A percentile compares a stretch with the other conserved stretches of the same genome.
These are phyloP conservation scores for Drosophila prolongata DNA, from an alignment of 2,888 invertebrate species.

Conservation along the genomic window DNA sequence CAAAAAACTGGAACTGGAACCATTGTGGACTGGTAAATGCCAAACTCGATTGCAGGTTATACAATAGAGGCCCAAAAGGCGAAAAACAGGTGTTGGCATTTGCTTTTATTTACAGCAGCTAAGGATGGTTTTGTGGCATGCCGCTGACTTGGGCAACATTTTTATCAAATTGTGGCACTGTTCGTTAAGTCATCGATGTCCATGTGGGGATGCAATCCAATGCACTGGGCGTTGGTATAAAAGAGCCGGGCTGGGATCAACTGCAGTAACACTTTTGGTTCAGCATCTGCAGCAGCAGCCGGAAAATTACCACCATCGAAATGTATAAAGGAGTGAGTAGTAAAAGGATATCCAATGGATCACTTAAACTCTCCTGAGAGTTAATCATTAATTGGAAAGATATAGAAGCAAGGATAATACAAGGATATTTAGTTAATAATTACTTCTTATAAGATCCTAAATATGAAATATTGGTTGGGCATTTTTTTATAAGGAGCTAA, in stretches of 20 bases:
- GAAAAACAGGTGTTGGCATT: conserved; percentile 40
- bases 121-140: conserved; percentile 44
- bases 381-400: no score
- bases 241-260: conserved; percentile 39
- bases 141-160: conserved; percentile 51
- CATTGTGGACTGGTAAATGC: conserved; percentile 44
- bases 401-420: no score
- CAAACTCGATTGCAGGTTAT: conserved; percentile 42
- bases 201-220: conserved; percentile 40
- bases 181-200: conserved; percentile 66
- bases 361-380: no score
- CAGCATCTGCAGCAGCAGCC: conserved; percentile 29
- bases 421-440: no score
- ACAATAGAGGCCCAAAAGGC: conserved; percentile 36
- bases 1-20: conserved; percentile 32
- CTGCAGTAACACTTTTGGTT: conserved; percentile 44
- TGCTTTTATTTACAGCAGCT: conserved; percentile 13
- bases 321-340: conserved; percentile 63
- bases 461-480: no score
- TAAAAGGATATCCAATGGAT: neutral
- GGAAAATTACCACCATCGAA: conserved; percentile 6
- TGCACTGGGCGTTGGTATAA: conserved; percentile 52
- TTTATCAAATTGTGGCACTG: conserved; percentile 41
- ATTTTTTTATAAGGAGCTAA: no score
- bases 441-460: no score